Percentiles rank a stretch among this genome's conserved stretches.
These are phyloP conservation scores for Cathartes aura DNA, from an alignment of 2,113 vertebrate genomes.

Conservation along the genomic window DNA sequence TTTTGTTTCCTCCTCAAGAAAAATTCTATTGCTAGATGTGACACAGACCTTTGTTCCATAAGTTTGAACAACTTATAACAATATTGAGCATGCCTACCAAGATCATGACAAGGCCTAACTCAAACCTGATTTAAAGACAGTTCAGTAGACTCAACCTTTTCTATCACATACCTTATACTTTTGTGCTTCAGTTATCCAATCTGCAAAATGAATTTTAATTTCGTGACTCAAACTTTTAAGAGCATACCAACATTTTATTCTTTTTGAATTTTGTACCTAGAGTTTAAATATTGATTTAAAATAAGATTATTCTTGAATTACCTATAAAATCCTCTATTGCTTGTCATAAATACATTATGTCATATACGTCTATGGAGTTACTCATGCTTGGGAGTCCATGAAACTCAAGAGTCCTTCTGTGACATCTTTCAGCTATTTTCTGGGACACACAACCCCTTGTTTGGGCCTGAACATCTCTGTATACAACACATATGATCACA, in stretches of 20 bases:
- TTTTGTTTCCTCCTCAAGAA: not conserved
- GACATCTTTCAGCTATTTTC: not conserved
- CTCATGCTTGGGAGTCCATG: not conserved
- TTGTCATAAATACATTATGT: not conserved
- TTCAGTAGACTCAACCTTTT: not conserved
- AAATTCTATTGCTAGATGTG: accelerated
- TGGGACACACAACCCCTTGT: not conserved
- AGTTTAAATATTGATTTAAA: not conserved
- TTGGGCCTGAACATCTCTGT: not conserved
- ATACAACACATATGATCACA: not conserved
- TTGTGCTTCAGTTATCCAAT: not conserved
- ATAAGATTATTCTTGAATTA: not conserved
- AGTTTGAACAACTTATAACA: not conserved
- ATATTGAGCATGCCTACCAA: not conserved
- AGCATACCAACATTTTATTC: not conserved
- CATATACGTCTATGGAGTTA: not conserved
- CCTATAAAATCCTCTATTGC: not conserved
- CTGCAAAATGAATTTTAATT: not conserved
- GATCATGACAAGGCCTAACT: not conserved
- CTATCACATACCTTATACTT: not conserved
- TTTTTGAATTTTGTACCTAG: not conserved
- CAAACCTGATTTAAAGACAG: not conserved
- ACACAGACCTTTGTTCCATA: not conserved
- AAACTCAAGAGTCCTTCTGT: not conserved
- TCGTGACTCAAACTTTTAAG: not conserved